Conservation (phyloP, 2,113 vertebrate species). For the Craseonycteris thonglongyai region DNA sequence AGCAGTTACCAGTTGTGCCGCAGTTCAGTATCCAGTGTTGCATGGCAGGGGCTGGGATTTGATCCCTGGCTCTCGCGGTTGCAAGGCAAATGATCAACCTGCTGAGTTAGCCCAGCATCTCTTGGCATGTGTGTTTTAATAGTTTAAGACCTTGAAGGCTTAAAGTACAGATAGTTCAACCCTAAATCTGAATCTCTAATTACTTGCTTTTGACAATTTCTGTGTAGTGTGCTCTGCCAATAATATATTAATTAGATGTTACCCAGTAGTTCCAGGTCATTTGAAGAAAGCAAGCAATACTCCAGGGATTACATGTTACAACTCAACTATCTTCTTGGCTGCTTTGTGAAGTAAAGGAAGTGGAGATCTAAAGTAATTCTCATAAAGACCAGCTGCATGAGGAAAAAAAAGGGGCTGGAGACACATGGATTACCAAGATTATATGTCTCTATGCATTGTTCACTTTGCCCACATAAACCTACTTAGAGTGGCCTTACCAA, state of each 20-base stretch:
- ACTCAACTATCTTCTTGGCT: background rate
- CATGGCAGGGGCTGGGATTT: too few relatives aligned
- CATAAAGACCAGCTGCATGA: background rate
- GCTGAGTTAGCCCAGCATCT: too few relatives aligned
- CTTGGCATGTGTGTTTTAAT: too few relatives aligned
- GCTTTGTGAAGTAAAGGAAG: background rate
- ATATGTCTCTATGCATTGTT: background rate
- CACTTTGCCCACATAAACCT: background rate
- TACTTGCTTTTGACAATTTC: conserved; percentile 35
- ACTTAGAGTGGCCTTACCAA: background rate
- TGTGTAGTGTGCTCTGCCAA: conserved; percentile 26
- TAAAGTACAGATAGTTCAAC: conserved; percentile 19
- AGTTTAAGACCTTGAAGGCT: background rate
- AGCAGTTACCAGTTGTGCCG: too few relatives aligned
- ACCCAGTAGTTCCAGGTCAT: conserved; percentile 2
- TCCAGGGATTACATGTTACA: background rate
- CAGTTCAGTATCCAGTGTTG: too few relatives aligned
- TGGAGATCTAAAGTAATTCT: background rate
- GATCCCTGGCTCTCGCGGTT: too few relatives aligned
- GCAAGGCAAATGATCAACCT: too few relatives aligned
- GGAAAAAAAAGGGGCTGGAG: background rate
- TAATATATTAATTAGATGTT: conserved; percentile 40
- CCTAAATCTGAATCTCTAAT: background rate
- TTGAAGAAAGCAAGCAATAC: conserved; percentile 21
- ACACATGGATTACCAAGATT: background rate